These are phyloP conservation scores for Platichthys flesus DNA, from an alignment of 2,113 vertebrate species.

Conservation along the genomic window DNA sequence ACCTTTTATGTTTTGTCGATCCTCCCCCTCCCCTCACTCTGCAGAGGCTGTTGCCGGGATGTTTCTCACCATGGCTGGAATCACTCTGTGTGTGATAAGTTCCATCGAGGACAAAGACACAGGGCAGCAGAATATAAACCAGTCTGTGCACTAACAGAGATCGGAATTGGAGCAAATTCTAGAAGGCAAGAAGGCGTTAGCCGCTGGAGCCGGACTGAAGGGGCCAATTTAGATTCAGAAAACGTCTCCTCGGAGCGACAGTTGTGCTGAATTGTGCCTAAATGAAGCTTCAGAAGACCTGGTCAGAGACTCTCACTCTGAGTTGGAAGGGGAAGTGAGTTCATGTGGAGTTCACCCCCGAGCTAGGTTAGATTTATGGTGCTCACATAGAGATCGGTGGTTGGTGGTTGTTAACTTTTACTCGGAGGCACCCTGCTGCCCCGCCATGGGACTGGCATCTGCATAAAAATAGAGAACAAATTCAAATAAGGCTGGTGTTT, in stretches of 20 bases:
- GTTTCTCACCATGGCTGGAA: conserved; percentile 86
- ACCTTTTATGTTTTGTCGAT: not conserved
- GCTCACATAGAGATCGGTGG: conserved; percentile 34
- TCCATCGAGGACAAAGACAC: conserved; percentile 64
- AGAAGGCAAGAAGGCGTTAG: not conserved
- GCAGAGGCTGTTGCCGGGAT: conserved; percentile 87
- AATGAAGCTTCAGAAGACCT: conserved; percentile 38
- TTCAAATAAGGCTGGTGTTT: conserved; percentile 28
- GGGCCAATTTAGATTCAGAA: conserved; percentile 55
- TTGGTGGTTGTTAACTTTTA: conserved; percentile 57
- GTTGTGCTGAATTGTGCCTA: conserved; percentile 24
- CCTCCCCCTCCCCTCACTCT: conserved; percentile 7
- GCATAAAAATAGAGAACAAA: conserved; percentile 35
- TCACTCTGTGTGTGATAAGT: conserved; percentile 86
- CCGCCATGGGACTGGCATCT: conserved; percentile 37
- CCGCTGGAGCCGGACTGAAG: conserved; percentile 16
- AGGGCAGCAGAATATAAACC: conserved; percentile 24
- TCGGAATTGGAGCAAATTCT: conserved; percentile 5
- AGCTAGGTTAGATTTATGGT: conserved; percentile 63
- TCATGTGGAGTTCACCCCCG: conserved; percentile 62
- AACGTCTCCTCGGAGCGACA: not conserved
- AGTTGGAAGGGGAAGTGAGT: conserved; percentile 36
- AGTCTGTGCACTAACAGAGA: conserved; percentile 20
- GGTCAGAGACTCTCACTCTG: conserved; percentile 11
- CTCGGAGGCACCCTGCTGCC: conserved; percentile 20